phyloP scores from a whole-genome alignment of 2,113 vertebrate species.

The Perccottus glenii region DNA sequence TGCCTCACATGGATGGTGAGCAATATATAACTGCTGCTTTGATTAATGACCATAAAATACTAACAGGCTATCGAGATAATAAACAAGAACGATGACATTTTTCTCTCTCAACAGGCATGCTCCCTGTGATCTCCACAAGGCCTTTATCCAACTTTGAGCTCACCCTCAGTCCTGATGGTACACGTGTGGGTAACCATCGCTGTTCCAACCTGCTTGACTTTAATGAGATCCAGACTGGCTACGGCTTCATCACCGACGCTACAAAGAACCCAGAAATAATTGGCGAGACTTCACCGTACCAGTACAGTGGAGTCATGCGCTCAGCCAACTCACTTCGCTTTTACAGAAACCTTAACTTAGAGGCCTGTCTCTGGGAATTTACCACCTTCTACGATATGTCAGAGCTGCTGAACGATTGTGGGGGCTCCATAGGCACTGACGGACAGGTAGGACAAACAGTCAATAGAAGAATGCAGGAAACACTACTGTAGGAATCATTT shows the following conservation, averaged over 20 bases:
- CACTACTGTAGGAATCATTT: not conserved
- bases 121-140: constrained; percentile 84
- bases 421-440: constrained; percentile 80
- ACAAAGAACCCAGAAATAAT: constrained; percentile 82
- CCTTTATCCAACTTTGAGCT: constrained; percentile 86
- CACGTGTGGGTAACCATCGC: constrained; percentile 84
- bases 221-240: constrained; percentile 83
- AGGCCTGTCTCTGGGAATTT: constrained; percentile 85
- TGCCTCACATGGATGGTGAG: constrained; percentile 84
- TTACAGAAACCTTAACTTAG: constrained; percentile 83
- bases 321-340: constrained; percentile 79
- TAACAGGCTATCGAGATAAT: not conserved
- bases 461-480: not conserved
- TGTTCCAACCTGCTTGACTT: constrained; percentile 87
- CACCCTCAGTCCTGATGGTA: constrained; percentile 83
- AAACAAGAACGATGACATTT: not conserved
- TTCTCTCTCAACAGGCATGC: constrained; percentile 76
- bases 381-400: constrained; percentile 82
- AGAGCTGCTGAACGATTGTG: constrained; percentile 79
- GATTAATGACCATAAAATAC: too few relatives aligned
- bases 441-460: constrained; percentile 72
- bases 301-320: constrained; percentile 75
- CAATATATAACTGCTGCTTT: too few relatives aligned
- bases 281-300: constrained; percentile 82
- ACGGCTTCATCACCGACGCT: constrained; percentile 83